Conservation (phyloP, 1,140 invertebrate species). For the Bombus ignitus region DNA sequence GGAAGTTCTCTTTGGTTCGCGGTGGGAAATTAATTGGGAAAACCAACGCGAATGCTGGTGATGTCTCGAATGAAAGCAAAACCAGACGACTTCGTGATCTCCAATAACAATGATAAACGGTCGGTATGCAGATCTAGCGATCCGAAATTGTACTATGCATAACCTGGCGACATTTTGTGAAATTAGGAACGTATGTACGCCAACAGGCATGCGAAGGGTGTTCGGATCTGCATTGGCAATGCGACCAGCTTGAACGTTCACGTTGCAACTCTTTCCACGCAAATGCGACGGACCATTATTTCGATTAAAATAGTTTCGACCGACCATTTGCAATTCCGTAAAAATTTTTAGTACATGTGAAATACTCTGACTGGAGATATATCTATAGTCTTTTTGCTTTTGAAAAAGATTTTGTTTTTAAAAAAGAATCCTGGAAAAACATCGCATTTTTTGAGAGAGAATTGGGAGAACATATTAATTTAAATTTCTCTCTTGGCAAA, state of each 20-base stretch:
- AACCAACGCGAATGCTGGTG: neutral
- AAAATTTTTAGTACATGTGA: neutral
- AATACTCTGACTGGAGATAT: neutral
- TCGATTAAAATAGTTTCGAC: neutral
- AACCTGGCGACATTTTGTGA: slow-evolving; percentile 25
- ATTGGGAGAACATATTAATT: neutral
- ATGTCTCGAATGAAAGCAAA: neutral
- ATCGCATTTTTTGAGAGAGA: too few relatives aligned
- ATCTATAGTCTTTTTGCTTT: neutral
- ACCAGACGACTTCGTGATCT: slow-evolving; percentile 16
- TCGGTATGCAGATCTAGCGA: slow-evolving; percentile 35
- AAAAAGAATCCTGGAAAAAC: neutral
- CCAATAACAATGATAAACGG: slow-evolving; percentile 24
- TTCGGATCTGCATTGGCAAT: slow-evolving; percentile 24
- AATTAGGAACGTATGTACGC: slow-evolving; percentile 36
- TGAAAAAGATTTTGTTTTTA: neutral
- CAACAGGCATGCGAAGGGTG: slow-evolving; percentile 10
- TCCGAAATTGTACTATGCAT: slow-evolving; percentile 29
- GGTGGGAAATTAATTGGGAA: slow-evolving; percentile 13
- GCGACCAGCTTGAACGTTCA: neutral
- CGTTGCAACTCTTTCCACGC: neutral
- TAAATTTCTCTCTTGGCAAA: neutral
- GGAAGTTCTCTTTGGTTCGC: neutral
- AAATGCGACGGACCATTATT: neutral
- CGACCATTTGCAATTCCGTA: neutral